A percentile compares a stretch with the other conserved stretches of the same genome.
These are phyloP conservation scores for Brienomyrus longianalis DNA, from an alignment of 2,113 vertebrate species.

Conservation along the genomic window DNA sequence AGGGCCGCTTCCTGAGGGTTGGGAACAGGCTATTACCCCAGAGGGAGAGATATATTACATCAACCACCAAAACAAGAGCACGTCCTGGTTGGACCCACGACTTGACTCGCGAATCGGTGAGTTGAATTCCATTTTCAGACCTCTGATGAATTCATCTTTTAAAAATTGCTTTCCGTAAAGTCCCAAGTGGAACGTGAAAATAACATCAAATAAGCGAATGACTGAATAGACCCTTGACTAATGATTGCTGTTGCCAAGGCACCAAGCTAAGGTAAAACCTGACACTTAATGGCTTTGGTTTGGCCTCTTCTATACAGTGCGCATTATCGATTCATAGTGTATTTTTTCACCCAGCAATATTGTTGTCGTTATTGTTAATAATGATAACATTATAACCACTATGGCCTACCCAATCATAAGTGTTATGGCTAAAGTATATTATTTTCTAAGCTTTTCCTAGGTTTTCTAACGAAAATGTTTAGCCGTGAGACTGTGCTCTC, in stretches of 20 bases:
- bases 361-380: neutral
- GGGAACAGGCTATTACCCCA: constrained; percentile 91
- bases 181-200: neutral
- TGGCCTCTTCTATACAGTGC: neutral
- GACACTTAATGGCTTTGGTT: neutral
- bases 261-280: neutral
- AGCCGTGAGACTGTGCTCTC: neutral
- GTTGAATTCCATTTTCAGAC: neutral
- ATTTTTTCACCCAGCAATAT: neutral
- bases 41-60: constrained; percentile 97
- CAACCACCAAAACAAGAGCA: constrained; percentile 96
- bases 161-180: neutral
- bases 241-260: neutral
- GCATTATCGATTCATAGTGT: neutral
- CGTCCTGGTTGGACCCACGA: constrained; percentile 92
- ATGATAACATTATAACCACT: neutral
- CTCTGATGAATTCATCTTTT: neutral
- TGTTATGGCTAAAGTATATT: neutral
- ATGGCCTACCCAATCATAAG: neutral
- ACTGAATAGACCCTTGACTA: neutral
- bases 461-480: neutral
- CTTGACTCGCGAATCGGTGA: constrained; percentile 29
- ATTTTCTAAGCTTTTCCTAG: neutral
- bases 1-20: constrained; percentile 95
- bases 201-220: neutral